Evolutionary conservation across 2,888 invertebrate species (phyloP).

Genomic region (Apotomis betuletana): DNA sequence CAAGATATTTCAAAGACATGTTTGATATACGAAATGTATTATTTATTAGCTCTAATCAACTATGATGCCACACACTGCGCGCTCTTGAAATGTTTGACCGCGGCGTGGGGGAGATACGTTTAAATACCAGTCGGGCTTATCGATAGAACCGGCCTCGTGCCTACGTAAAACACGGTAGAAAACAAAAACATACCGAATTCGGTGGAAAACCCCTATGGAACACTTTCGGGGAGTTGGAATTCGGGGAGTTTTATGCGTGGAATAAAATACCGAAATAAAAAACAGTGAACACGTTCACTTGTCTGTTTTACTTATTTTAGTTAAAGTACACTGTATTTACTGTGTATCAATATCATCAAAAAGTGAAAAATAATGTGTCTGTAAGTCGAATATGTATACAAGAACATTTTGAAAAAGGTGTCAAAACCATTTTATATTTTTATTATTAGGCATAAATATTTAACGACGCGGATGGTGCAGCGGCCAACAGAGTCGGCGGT

Average conservation of each 20-base stretch:
- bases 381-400: too few relatives aligned
- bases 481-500: too few relatives aligned
- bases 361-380: too few relatives aligned
- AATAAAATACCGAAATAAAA: too few relatives aligned
- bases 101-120: constrained; percentile 13
- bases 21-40: background rate
- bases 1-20: constrained; percentile 28
- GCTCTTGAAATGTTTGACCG: constrained; percentile 21
- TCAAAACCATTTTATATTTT: too few relatives aligned
- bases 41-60: background rate
- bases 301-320: too few relatives aligned
- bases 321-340: too few relatives aligned
- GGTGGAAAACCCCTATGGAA: background rate
- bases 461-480: too few relatives aligned
- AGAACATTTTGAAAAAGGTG: too few relatives aligned
- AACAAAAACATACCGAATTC: constrained; percentile 1
- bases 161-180: background rate
- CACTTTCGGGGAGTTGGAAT: background rate
- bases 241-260: background rate
- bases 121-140: constrained; percentile 29
- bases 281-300: too few relatives aligned
- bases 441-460: too few relatives aligned
- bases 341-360: too few relatives aligned
- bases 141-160: constrained; percentile 20
- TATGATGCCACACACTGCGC: constrained; percentile 11